Evolutionary conservation across 2,797 vertebrate genomes (phyloP).

Genomic region (Lepilemur ruficaudatus): DNA sequence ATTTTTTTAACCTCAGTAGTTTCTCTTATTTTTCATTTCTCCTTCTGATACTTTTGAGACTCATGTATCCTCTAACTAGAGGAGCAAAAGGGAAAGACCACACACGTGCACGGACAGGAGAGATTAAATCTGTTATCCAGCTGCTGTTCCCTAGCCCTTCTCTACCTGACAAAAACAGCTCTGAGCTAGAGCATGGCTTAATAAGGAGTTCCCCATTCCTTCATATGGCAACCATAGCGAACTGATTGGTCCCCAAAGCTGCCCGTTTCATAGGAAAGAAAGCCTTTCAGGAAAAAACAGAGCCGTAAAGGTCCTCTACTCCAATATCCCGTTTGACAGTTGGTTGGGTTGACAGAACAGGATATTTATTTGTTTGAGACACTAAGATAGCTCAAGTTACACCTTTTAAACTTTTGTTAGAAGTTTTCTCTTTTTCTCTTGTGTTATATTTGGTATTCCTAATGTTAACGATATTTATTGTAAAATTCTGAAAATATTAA

Average conservation of each 20-base stretch:
- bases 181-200: neutral
- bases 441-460: neutral
- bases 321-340: neutral
- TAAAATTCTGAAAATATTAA: constrained; percentile 27
- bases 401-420: neutral
- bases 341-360: neutral
- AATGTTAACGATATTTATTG: neutral
- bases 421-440: neutral
- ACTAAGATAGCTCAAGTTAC: neutral
- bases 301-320: neutral
- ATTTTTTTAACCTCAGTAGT: neutral
- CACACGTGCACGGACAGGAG: neutral
- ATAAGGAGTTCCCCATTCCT: neutral
- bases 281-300: neutral
- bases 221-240: neutral
- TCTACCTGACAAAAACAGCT: neutral
- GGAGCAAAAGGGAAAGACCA: neutral
- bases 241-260: neutral
- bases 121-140: neutral
- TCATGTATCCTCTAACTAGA: neutral
- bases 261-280: neutral
- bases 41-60: neutral
- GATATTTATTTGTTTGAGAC: neutral
- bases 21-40: neutral
- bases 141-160: neutral